phyloP scores from a whole-genome alignment of 2,888 invertebrate species.

The Dasypogon diadema region DNA sequence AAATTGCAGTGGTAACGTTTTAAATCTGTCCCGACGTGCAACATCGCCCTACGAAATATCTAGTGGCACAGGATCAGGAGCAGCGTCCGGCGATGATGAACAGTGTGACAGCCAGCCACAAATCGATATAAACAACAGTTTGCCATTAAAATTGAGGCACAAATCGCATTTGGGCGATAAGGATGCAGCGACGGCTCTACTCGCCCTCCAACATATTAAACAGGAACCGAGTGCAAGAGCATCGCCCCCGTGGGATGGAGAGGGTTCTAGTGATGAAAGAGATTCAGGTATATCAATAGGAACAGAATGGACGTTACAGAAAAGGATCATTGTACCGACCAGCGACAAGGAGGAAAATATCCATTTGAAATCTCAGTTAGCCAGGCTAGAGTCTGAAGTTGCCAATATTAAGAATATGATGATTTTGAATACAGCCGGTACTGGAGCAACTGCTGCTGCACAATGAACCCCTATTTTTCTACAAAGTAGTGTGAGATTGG shows the following conservation, averaged over 20 bases:
- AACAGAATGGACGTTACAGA: conserved; percentile 66
- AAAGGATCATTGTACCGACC: conserved; percentile 60
- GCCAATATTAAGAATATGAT: conserved; percentile 88
- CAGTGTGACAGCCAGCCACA: conserved; percentile 70
- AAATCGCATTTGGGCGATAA: conserved; percentile 91
- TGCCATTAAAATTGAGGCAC: conserved; percentile 91
- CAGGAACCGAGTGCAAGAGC: conserved; percentile 85
- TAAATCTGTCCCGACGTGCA: conserved; percentile 78
- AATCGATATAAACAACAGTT: conserved; percentile 79
- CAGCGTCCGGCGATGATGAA: conserved; percentile 70
- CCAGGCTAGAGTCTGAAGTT: conserved; percentile 90
- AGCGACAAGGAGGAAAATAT: conserved; percentile 74
- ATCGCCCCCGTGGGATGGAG: conserved; percentile 88
- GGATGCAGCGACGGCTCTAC: conserved; percentile 84
- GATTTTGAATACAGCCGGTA: conserved; percentile 71
- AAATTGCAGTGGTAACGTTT: conserved; percentile 69
- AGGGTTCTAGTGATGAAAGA: conserved; percentile 90
- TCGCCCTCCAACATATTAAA: conserved; percentile 87
- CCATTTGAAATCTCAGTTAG: conserved; percentile 87
- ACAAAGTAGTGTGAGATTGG: too few relatives aligned
- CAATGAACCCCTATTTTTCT: too few relatives aligned
- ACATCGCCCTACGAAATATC: conserved; percentile 83
- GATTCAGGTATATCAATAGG: conserved; percentile 89
- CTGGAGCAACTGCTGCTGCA: conserved; percentile 56
- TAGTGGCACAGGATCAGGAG: conserved; percentile 75